Percentiles rank a stretch among this genome's conserved stretches.
These are phyloP conservation scores for Adelges cooleyi DNA, from an alignment of 1,140 invertebrate genomes.

Conservation along the genomic window DNA sequence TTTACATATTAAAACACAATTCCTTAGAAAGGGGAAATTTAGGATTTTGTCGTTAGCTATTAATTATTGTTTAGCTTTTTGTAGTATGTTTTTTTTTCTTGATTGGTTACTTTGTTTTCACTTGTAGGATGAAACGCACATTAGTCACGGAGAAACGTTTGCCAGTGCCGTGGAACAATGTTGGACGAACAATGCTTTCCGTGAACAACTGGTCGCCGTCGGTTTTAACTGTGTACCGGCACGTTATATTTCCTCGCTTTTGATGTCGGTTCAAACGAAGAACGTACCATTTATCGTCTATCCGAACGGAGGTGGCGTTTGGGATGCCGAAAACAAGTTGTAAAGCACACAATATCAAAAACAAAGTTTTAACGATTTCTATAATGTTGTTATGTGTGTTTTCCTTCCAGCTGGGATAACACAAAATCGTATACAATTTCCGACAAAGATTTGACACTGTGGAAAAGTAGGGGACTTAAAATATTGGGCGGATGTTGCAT, in stretches of 20 bases:
- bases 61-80: too few species aligned
- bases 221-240: slow-evolving; percentile 78
- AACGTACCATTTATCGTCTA: slow-evolving; percentile 53
- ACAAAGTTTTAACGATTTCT: not conserved
- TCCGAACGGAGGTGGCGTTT: slow-evolving; percentile 56
- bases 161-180: slow-evolving; percentile 47
- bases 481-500: slow-evolving; percentile 15
- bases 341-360: slow-evolving; percentile 17
- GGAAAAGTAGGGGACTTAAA: not conserved
- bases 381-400: not conserved
- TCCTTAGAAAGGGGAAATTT: not conserved
- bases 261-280: slow-evolving; percentile 42
- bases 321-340: slow-evolving; percentile 28
- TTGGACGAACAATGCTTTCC: slow-evolving; percentile 44
- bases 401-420: not conserved
- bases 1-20: not conserved
- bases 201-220: slow-evolving; percentile 59
- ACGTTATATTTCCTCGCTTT: slow-evolving; percentile 43
- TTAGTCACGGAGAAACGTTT: slow-evolving; percentile 66
- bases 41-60: too few species aligned
- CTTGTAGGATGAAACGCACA: slow-evolving; percentile 47
- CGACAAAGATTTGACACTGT: not conserved
- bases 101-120: not conserved
- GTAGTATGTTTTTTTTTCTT: too few species aligned
- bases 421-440: not conserved